Evolutionary conservation across 2,888 invertebrate genomes (phyloP).

Genomic region (Tethea ocularis): DNA sequence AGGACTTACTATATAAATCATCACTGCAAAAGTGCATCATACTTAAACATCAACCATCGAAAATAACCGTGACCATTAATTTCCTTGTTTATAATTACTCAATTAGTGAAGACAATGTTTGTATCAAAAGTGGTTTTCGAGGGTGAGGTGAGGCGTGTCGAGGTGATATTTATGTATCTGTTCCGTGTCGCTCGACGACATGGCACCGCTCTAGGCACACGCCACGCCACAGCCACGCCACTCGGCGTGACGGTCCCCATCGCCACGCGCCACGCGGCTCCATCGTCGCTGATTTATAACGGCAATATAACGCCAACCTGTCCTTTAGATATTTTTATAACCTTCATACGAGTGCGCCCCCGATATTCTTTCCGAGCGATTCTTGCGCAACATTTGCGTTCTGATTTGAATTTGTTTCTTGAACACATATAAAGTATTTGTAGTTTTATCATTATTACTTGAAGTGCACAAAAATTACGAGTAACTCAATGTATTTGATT

Average conservation of each 20-base stretch:
- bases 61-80: not conserved
- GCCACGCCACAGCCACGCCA: slow-evolving; percentile 48
- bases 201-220: slow-evolving; percentile 40
- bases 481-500: too few species aligned
- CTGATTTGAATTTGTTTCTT: slow-evolving; percentile 41
- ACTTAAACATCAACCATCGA: not conserved
- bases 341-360: slow-evolving; percentile 53
- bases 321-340: slow-evolving; percentile 80
- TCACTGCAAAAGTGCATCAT: not conserved
- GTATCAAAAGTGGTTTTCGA: slow-evolving; percentile 23
- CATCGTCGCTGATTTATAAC: slow-evolving; percentile 79
- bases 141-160: slow-evolving; percentile 18
- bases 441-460: not conserved
- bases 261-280: slow-evolving; percentile 55
- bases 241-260: slow-evolving; percentile 41
- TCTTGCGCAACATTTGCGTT: slow-evolving; percentile 56
- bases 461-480: too few species aligned
- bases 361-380: slow-evolving; percentile 41
- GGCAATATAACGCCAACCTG: slow-evolving; percentile 78
- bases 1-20: not conserved
- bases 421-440: slow-evolving; percentile 13
- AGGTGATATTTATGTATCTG: slow-evolving; percentile 65
- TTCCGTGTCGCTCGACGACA: slow-evolving; percentile 57
- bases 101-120: slow-evolving; percentile 12
- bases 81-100: slow-evolving; percentile 2